Conservation (phyloP, 2,888 invertebrate species). For the Brachylomia viminalis region DNA sequence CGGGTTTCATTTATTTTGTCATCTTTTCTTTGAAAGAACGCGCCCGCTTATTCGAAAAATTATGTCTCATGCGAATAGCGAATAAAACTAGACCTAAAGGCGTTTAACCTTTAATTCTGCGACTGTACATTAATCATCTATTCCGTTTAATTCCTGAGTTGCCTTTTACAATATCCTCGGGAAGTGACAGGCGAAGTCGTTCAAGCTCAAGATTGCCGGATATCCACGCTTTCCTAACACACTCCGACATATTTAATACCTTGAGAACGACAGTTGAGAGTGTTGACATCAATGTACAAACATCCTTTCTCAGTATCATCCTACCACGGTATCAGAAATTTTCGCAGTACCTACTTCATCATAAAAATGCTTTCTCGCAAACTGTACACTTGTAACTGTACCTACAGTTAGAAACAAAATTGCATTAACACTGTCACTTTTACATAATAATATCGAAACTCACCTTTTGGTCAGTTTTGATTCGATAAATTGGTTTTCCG, state of each 20-base stretch:
- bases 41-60: not conserved
- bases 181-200: slow-evolving; percentile 15
- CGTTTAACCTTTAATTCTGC: slow-evolving; percentile 19
- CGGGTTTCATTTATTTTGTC: not conserved
- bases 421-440: not conserved
- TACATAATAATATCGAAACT: not conserved
- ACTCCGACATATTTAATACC: slow-evolving; percentile 25
- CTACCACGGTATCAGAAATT: not conserved
- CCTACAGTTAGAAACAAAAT: not conserved
- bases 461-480: no score
- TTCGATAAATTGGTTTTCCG: not conserved
- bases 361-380: not conserved
- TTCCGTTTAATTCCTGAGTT: slow-evolving; percentile 32
- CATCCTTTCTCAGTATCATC: slow-evolving; percentile 16
- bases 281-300: not conserved
- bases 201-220: slow-evolving; percentile 29
- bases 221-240: slow-evolving; percentile 34
- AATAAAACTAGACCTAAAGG: slow-evolving; percentile 5
- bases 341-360: not conserved
- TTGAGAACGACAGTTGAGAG: slow-evolving; percentile 39
- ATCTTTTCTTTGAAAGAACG: not conserved
- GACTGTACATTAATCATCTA: slow-evolving; percentile 14
- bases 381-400: not conserved
- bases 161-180: slow-evolving; percentile 25
- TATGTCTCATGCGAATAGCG: slow-evolving; percentile 5